Percentiles rank a stretch among this genome's conserved stretches.
Conservation (phyloP, 2,888 invertebrate species). For the Toxonevra muliebris region DNA sequence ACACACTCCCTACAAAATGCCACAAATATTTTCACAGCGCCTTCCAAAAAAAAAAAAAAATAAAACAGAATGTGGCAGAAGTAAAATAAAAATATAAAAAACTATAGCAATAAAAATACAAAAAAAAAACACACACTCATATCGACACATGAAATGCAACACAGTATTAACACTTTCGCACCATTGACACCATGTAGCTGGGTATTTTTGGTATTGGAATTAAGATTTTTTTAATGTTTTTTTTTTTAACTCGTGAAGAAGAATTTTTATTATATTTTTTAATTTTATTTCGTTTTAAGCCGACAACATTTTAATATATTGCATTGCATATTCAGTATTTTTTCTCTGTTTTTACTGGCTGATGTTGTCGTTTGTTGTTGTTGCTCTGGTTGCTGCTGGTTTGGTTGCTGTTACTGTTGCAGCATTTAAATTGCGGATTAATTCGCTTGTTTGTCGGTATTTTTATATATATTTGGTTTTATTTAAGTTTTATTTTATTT, state of each 20-base stretch:
- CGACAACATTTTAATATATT: not conserved
- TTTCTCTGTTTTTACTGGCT: too few species aligned
- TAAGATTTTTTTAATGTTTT: not conserved
- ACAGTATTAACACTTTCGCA: conserved; percentile 18
- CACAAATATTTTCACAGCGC: not conserved
- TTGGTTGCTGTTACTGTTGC: conserved; percentile 10
- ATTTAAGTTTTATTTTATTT: conserved; percentile 8
- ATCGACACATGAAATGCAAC: not conserved
- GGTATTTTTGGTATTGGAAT: not conserved
- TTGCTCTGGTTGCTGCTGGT: not conserved
- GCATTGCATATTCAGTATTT: too few species aligned
- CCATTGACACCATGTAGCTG: conserved; percentile 1
- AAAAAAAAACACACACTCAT: conserved; percentile 4
- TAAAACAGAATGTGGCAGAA: conserved; percentile 4
- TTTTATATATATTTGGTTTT: conserved; percentile 5
- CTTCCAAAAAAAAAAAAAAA: conserved; percentile 3
- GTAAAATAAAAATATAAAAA: conserved; percentile 6
- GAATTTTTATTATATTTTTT: not conserved
- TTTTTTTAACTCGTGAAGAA: not conserved
- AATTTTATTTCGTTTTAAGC: conserved; percentile 15
- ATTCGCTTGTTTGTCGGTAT: conserved; percentile 27
- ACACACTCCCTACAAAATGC: too few species aligned
- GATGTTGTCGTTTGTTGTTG: too few species aligned
- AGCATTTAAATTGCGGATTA: conserved; percentile 45
- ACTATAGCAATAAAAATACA: conserved; percentile 1